phyloP scores from a whole-genome alignment of 2,113 vertebrate species.

The Dipodomys merriami region DNA sequence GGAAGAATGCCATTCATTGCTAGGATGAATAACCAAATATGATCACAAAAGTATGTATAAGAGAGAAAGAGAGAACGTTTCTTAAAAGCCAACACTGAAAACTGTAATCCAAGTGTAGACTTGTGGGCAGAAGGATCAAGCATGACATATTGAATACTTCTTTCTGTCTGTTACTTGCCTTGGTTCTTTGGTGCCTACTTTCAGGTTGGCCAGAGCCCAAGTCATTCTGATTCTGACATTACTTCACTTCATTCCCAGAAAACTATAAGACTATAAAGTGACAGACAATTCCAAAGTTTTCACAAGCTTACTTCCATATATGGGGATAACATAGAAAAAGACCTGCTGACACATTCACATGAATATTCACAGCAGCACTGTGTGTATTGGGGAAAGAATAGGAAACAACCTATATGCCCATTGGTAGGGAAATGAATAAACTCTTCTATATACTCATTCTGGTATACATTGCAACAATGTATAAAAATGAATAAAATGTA shows the following conservation, averaged over 20 bases:
- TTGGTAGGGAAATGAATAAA: not conserved
- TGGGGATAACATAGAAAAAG: not conserved
- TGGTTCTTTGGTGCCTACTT: not conserved
- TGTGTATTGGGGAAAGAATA: not conserved
- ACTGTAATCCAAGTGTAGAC: not conserved
- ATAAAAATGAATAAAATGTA: no score
- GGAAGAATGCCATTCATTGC: not conserved
- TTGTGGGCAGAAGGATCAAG: not conserved
- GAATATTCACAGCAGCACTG: not conserved
- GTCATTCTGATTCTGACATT: not conserved
- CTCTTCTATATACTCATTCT: not conserved
- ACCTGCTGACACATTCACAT: not conserved
- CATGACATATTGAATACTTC: not conserved
- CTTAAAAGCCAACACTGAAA: not conserved
- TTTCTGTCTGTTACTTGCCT: not conserved
- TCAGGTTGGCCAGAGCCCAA: not conserved
- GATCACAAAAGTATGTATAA: not conserved
- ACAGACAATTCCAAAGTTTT: not conserved
- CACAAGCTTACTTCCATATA: not conserved
- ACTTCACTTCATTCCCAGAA: not conserved
- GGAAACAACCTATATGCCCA: not conserved
- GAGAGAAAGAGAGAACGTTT: constrained; percentile 8
- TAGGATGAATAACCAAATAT: not conserved
- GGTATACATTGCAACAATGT: not conserved
- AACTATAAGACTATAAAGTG: not conserved